Base-by-base conservation (phyloP, 2,888 invertebrate species). In the Polydrusus cervinus region DNA sequence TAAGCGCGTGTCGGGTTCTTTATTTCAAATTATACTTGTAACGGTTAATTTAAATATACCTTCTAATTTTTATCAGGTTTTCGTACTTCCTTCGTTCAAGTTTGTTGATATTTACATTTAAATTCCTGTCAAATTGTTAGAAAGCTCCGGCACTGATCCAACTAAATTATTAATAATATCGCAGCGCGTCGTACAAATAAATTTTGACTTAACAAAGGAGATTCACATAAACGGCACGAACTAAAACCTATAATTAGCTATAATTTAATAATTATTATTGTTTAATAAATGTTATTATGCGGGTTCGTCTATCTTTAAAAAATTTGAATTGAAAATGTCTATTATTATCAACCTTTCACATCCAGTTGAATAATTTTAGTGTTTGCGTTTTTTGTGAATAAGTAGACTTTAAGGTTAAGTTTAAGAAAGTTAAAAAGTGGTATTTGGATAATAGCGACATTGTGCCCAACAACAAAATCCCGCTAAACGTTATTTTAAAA, bases 241-340 rank as follows among this genome's bases (percentile, higher is more conserved):
- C 62, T n/a, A 18, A 43, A 71, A 64, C 71, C 71, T 64, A 38
- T 55, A 71, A 71, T 71, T 71, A 71, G 38, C 62, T 53, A 62
- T 62, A 62, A 51, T 64, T 53, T 71, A 71, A 71, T 71, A 62
- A 71, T 71, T 71, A 70, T n/a, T 70, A 64, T 34, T 34, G 34
- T 64, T 71, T 71, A 64, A 71, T 71, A 71, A 71, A 71, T 64
- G 71, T 53, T 71, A 71, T 71, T 64, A 71, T 71, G 71, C 71
- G 71, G 71, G 71, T 64, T 71, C 53, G 43, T 40, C 47, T 60
- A 60, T 60, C 57, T 60, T 38, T 38, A 60, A 60, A 60, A 60
- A 60, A 18, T 60, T 38, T 2, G 38, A 66, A 53, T 66, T 66
- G 53, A 65, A 65, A 65, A 53, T 51, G 40, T 11, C 53, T 20